Percentiles rank a stretch among this genome's conserved stretches.
Conservation (phyloP, 2,113 vertebrate genomes). For the Limanda limanda region DNA sequence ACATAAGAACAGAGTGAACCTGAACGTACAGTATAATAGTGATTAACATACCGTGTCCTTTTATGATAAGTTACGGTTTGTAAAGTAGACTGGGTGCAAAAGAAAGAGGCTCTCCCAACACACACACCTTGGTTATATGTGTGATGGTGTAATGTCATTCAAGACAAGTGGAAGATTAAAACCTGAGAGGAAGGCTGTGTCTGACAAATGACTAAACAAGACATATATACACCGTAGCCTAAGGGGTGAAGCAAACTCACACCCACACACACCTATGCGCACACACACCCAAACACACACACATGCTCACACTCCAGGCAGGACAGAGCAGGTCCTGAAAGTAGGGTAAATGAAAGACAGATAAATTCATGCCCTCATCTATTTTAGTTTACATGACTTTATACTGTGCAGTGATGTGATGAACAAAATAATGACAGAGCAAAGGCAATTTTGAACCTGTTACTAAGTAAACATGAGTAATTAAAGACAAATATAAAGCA, state of each 20-base stretch:
- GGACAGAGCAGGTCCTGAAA: conserved; percentile 31
- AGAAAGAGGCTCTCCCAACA: background rate
- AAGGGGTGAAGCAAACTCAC: background rate
- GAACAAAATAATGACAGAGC: background rate
- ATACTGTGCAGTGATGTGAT: background rate
- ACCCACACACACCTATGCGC: background rate
- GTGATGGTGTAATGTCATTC: background rate
- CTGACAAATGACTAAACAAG: conserved; percentile 24
- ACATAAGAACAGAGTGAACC: background rate
- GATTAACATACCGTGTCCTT: background rate
- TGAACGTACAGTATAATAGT: background rate
- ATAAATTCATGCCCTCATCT: background rate
- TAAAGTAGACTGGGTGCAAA: too few species aligned
- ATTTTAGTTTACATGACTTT: background rate
- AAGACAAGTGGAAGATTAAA: conserved; percentile 17
- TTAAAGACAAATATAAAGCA: too few species aligned
- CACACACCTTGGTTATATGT: background rate
- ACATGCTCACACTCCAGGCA: background rate
- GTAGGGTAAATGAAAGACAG: background rate
- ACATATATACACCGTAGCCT: background rate
- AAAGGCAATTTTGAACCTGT: too few species aligned
- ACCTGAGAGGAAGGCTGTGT: background rate
- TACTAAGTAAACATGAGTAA: too few species aligned
- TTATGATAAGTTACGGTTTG: background rate
- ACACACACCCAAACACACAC: background rate